These are phyloP conservation scores for Siphamia tubifer DNA, from an alignment of 2,113 vertebrate genomes.

Conservation along the genomic window DNA sequence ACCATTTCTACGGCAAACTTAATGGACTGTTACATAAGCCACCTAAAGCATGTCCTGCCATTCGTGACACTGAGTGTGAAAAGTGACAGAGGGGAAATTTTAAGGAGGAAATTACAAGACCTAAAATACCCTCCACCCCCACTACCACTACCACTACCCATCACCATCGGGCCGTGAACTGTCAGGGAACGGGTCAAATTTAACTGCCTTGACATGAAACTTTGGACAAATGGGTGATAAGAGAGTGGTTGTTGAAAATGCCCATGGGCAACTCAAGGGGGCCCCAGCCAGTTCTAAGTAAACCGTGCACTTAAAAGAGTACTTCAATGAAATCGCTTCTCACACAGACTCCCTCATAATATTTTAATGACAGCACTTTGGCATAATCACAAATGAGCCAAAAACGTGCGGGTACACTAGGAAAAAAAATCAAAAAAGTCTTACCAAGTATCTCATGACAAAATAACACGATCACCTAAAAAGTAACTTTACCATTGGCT, in stretches of 20 bases:
- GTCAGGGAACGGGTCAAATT: constrained; percentile 9
- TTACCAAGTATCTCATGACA: no score
- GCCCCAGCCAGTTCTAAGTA: background rate
- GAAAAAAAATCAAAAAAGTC: background rate
- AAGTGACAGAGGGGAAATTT: constrained; percentile 38
- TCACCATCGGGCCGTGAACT: background rate
- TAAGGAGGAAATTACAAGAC: constrained; percentile 55
- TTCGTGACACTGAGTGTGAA: constrained; percentile 57
- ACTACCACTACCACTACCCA: background rate
- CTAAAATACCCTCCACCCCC: constrained; percentile 53
- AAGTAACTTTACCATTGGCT: no score
- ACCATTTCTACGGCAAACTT: constrained; percentile 57
- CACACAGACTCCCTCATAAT: background rate
- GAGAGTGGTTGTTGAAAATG: background rate
- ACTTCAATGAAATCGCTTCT: background rate
- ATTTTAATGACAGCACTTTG: background rate
- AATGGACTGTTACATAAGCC: constrained; percentile 73
- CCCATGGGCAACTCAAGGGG: background rate
- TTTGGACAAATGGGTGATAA: constrained; percentile 1
- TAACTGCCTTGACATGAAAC: constrained; percentile 14
- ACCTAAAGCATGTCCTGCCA: constrained; percentile 51
- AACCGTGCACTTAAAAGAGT: background rate
- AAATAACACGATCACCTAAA: background rate
- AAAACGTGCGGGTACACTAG: background rate
- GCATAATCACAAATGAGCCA: background rate